Base-by-base conservation (phyloP, 2,113 vertebrate species). In the Willisornis vidua region DNA sequence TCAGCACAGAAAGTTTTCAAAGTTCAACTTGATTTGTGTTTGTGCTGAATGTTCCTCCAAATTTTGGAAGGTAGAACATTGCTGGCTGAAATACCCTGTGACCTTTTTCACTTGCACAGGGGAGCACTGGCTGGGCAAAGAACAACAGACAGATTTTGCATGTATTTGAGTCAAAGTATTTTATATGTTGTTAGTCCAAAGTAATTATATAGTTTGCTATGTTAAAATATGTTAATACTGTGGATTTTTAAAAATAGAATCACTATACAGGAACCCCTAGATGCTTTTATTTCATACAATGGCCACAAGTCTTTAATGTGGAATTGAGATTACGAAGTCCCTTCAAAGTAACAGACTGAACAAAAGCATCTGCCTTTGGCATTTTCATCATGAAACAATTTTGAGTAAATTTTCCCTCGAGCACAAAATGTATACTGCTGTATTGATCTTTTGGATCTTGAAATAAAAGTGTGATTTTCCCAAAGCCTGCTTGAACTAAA, bases 371-470 rank as follows among this genome's bases (percentile, higher is more conserved):
- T 84, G 90, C 96, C 87, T 91, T 95, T 54, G 85, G 91, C 90
- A 17, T 96, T 96, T 97, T 95, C 74, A 93, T 89, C 70, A 93
- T 81, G 84, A 96, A 96, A 81, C 43, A 83, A 91, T 93, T 94
- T 81, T 85, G 70, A 89, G 86, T 95, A 92, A 81, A 76, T 92
- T 97, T 95, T 91, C 94, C 96, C 91, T 94, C 71, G 65, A 96
- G 96, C 91, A 78, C 84, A 93, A 78, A 93, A 88, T 59, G 89
- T 85, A 97, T 88, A 92, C 49, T 76, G 66, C 52, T 92, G 85
- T 93, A 97, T 85, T 94, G 95, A 97, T 98, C 95, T 96, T 80
- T 59, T 63, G 93, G 68, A 92, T 87, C 87, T 87, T 79, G 88
- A 96, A 97, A 97, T 94, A 92, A 96, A 96, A 90, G 55, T 43